These are phyloP conservation scores for Conchocele bisecta DNA, from an alignment of 2,888 invertebrate genomes.

Conservation along the genomic window DNA sequence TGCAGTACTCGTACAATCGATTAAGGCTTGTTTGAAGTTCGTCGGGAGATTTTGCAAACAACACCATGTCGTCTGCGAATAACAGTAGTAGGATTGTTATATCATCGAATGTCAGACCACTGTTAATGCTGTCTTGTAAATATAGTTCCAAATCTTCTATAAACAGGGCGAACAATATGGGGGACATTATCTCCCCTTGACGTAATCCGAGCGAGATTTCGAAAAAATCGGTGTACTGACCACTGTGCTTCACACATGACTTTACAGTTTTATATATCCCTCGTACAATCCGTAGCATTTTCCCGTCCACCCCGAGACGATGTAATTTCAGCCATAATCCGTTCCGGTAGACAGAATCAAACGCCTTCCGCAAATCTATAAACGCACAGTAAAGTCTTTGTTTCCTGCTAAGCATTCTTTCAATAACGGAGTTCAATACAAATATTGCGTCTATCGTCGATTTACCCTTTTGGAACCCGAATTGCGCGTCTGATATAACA, in stretches of 20 bases:
- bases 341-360: slow-evolving; percentile 33
- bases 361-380: slow-evolving; percentile 25
- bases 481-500: slow-evolving; percentile 26
- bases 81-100: slow-evolving; percentile 12
- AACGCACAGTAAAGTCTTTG: slow-evolving; percentile 15
- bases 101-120: slow-evolving; percentile 20
- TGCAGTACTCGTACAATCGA: slow-evolving; percentile 3
- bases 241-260: slow-evolving; percentile 18
- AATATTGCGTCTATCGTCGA: slow-evolving; percentile 26
- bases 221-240: slow-evolving; percentile 18
- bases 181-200: slow-evolving; percentile 25
- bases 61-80: slow-evolving; percentile 39
- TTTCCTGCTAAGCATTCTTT: slow-evolving; percentile 16
- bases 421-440: slow-evolving; percentile 9
- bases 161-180: slow-evolving; percentile 25
- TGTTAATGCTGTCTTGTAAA: slow-evolving; percentile 3
- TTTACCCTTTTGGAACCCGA: slow-evolving; percentile 26
- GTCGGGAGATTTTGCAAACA: slow-evolving; percentile 15
- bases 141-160: slow-evolving; percentile 30
- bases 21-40: slow-evolving; percentile 12
- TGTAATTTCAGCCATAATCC: slow-evolving; percentile 18
- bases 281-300: slow-evolving; percentile 11
- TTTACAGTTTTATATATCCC: slow-evolving; percentile 25
- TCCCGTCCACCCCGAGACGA: slow-evolving; percentile 15
- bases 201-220: slow-evolving; percentile 19